Evolutionary conservation across 2,888 invertebrate species (phyloP), one percentile per base, ranked within the genome.

Genomic region (Maniola hyperantus): DNA sequence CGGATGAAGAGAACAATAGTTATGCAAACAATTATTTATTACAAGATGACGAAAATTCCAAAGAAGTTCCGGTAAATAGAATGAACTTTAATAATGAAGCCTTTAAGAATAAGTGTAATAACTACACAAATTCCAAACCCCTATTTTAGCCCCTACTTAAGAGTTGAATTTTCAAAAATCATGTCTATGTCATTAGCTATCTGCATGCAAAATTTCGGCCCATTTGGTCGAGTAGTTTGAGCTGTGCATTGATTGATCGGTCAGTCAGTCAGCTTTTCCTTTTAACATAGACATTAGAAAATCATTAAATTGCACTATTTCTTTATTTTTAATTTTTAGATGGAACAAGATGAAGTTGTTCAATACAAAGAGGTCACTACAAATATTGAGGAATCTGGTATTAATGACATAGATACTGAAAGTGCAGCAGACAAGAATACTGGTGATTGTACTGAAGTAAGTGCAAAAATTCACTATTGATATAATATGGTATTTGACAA

Each of bases 381-480:
- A 51, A 75, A 15, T 26, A 26, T 2, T 62, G 76, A 68, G 71
- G 51, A 58, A 57, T 42, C 39, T 65, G 76, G 63, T 55, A 71
- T 71, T 48, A 72, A 78, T 44, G 70, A 74, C 39, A 75, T 79
- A 5, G 74, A 70, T 50, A 57, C 64, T 33, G 58, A 69, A 61
- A 57, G 72, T 68, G 62, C 70, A 73, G 63, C 75, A 57, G 60
- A 76, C 67, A 68, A 81, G 79, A 69, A 74, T 78, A 71, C 72
- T 71, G 51, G 81, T 71, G 79, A 75, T 72, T 84, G 83, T 68
- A 87, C 88, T 64, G 89, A 89, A 83, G 89, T 88, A 73, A 50
- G 53, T 53, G 34, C 8, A 0, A 33, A n/a, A 53, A n/a, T 55
- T 36, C 55, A 33, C 2, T 0, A 33, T 53, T 26, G 15, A 34